phyloP scores from a whole-genome alignment of 2,888 invertebrate species.

The Germaria angustata region DNA sequence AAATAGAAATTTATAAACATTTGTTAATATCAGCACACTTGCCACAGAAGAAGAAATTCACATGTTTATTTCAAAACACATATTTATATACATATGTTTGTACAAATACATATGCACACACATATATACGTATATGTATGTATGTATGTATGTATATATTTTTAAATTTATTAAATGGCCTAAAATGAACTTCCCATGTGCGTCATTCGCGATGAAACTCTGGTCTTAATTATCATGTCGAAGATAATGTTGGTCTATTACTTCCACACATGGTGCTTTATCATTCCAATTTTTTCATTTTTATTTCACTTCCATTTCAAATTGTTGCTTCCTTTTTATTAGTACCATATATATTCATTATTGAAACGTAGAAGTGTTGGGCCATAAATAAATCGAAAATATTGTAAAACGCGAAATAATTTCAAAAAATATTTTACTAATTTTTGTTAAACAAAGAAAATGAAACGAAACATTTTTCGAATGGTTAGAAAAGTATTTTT shows the following conservation, averaged over 20 bases:
- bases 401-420: slow-evolving; percentile 1
- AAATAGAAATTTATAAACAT: not conserved
- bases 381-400: slow-evolving; percentile 1
- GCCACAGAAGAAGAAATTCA: too few species aligned
- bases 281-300: not conserved
- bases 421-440: not conserved
- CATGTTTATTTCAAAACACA: slow-evolving; percentile 5
- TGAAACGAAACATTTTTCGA: too few species aligned
- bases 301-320: not conserved
- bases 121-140: too few species aligned
- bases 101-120: too few species aligned
- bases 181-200: slow-evolving; percentile 34
- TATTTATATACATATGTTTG: too few species aligned
- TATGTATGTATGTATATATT: too few species aligned
- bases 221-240: not conserved
- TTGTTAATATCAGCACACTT: not conserved
- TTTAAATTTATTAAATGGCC: not conserved
- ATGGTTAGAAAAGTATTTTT: too few species aligned
- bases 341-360: not conserved
- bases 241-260: slow-evolving; percentile 23
- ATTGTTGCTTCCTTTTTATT: not conserved
- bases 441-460: not conserved
- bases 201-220: slow-evolving; percentile 34
- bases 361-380: slow-evolving; percentile 1
- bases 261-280: not conserved